Conservation (phyloP, 1,140 invertebrate species). For the Euwallacea fornicatus region DNA sequence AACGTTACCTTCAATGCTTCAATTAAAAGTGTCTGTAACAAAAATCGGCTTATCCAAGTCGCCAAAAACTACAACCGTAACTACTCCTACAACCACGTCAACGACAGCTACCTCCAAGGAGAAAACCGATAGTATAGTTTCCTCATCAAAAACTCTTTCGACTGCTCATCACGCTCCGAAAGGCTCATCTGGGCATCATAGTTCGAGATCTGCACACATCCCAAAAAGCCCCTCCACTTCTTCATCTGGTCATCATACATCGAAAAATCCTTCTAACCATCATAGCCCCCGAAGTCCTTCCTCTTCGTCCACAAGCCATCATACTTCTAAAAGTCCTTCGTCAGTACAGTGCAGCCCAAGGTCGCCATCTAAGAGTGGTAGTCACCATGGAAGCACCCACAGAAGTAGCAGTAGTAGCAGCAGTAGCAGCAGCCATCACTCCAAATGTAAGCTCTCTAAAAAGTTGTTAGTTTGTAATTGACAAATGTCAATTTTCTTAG, state of each 20-base stretch:
- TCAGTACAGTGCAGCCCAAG: conserved; percentile 4
- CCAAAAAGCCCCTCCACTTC: conserved; percentile 10
- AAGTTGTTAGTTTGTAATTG: background rate
- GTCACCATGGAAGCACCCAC: conserved; percentile 3
- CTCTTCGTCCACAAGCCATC: conserved; percentile 12
- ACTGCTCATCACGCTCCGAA: conserved; percentile 18
- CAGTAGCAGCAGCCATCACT: conserved; percentile 1
- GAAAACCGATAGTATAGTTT: conserved; percentile 35
- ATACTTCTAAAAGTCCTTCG: conserved; percentile 4
- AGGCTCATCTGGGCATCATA: conserved; percentile 22
- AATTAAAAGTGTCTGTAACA: conserved; percentile 31
- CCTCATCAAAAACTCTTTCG: conserved; percentile 25
- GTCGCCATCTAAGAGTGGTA: conserved; percentile 10
- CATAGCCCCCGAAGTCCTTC: conserved; percentile 16
- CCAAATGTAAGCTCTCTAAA: conserved; percentile 16
- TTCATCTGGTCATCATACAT: conserved; percentile 8
- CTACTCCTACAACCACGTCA: conserved; percentile 12
- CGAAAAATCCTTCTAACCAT: conserved; percentile 3
- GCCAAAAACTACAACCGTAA: conserved; percentile 25
- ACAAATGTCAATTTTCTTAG: background rate
- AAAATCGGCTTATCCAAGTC: conserved; percentile 36
- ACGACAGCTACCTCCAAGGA: conserved; percentile 23
- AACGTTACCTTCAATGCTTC: conserved; percentile 10
- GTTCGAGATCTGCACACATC: conserved; percentile 18
- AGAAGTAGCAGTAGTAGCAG: conserved; percentile 5